Conservation (phyloP, 2,113 vertebrate genomes). For the Camelus dromedarius region DNA sequence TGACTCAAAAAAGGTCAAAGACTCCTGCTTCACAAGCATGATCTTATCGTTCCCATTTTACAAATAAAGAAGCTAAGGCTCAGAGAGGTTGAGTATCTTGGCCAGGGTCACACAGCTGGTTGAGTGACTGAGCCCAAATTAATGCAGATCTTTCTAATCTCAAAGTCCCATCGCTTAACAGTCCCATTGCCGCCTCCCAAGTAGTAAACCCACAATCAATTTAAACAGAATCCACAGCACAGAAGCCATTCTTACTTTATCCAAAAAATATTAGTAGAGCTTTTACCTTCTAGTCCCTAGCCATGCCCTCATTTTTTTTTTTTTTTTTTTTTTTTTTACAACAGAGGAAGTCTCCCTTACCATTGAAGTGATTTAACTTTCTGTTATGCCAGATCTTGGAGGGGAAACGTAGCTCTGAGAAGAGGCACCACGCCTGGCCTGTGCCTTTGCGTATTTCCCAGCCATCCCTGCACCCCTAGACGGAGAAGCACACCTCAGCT, state of each 20-base stretch:
- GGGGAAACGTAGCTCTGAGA: background rate
- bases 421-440: background rate
- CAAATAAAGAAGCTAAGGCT: background rate
- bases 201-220: background rate
- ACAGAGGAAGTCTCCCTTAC: background rate
- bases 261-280: background rate
- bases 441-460: background rate
- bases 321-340: background rate
- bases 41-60: background rate
- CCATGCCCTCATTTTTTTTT: background rate
- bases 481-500: background rate
- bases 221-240: background rate
- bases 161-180: background rate
- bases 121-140: background rate
- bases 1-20: background rate
- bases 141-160: background rate
- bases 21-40: background rate
- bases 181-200: background rate
- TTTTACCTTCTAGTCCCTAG: background rate
- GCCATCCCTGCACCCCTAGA: accelerated
- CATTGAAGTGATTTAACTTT: background rate
- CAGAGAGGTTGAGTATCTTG: background rate
- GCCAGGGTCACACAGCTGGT: slow-evolving; percentile 4
- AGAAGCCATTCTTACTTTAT: background rate
- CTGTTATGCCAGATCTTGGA: background rate